Base-by-base conservation (phyloP, 2,113 vertebrate genomes). In the Deroptyus accipitrinus region DNA sequence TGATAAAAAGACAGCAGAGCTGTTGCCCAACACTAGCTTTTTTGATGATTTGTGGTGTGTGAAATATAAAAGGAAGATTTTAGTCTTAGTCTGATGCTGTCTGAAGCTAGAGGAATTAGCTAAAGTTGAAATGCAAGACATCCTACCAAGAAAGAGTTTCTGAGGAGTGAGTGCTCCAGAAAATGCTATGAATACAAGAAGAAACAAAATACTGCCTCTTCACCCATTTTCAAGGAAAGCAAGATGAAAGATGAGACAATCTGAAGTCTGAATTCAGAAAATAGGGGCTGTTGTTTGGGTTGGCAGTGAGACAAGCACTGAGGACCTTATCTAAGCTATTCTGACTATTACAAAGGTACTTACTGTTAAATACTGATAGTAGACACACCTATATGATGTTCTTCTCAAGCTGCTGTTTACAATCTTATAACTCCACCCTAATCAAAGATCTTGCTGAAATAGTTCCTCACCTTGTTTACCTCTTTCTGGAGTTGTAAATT, bases 31-130 rank as follows among this genome's bases (percentile, higher is more conserved):
- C 7, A 11, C 17, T 22, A 1, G 0, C 5, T 49, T 61, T 59
- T 64, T 78, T 37, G 44, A 9, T 49, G 30, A 33, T 41, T 35
- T 54, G 16, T 55, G 13, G 13, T 35, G 7, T 41, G 31, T 24
- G 64, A 78, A 61, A 63, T 28, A 20, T 39, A 30, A 67, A 68
- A 39, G 24, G 41, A 83, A 30, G 54, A 42, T 44, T 87, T 51
- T 28, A 17, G 5, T 57, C 17, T 57, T 44, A 39, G 2, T 25
- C 12, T 1, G 2, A 37, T 2, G 1, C 9, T 23, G 11, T 44
- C 49, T 41, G 76, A 86, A 76, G 37, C 10, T 19, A n/a, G 10
- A 76, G 49, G 37, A 81, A 57, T 10, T 17, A 22, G 31, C 23
- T 68, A 17, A 74, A 75, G 17, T 16, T 31, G 79, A 75, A 52